Evolutionary conservation across 2,888 invertebrate genomes (phyloP).

Genomic region (Dexiosoma caninum): DNA sequence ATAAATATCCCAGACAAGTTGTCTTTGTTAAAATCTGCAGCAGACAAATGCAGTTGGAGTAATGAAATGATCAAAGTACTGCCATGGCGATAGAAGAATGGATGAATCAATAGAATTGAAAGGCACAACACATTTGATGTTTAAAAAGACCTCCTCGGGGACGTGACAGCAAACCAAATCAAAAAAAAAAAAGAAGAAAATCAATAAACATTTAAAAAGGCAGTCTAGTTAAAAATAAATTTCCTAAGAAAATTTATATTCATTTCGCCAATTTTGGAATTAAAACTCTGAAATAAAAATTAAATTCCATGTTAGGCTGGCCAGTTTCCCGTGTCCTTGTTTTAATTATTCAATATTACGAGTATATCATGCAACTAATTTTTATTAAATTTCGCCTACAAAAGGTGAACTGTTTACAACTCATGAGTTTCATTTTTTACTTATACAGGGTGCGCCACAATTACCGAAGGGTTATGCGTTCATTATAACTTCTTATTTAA

Average conservation of each 20-base stretch:
- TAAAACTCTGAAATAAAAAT: too few relatives aligned
- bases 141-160: background rate
- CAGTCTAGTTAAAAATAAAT: slow-evolving; percentile 11
- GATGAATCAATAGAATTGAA: slow-evolving; percentile 32
- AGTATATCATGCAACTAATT: background rate
- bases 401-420: too few relatives aligned
- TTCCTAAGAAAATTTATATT: slow-evolving; percentile 9
- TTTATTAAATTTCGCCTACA: slow-evolving; percentile 1
- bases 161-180: background rate
- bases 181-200: background rate
- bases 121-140: background rate
- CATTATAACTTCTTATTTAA: background rate
- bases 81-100: slow-evolving; percentile 28
- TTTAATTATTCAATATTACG: background rate
- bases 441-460: too few relatives aligned
- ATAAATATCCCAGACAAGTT: slow-evolving; percentile 58
- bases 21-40: slow-evolving; percentile 21
- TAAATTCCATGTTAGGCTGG: background rate
- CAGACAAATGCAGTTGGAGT: background rate
- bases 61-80: background rate
- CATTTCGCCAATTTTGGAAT: background rate
- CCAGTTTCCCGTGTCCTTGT: background rate
- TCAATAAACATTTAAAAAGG: background rate
- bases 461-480: too few relatives aligned
- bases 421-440: too few relatives aligned